Evolutionary conservation across 1,140 invertebrate species (phyloP), one percentile per base, ranked within the genome.

Genomic region (Sarcophaga bullata): DNA sequence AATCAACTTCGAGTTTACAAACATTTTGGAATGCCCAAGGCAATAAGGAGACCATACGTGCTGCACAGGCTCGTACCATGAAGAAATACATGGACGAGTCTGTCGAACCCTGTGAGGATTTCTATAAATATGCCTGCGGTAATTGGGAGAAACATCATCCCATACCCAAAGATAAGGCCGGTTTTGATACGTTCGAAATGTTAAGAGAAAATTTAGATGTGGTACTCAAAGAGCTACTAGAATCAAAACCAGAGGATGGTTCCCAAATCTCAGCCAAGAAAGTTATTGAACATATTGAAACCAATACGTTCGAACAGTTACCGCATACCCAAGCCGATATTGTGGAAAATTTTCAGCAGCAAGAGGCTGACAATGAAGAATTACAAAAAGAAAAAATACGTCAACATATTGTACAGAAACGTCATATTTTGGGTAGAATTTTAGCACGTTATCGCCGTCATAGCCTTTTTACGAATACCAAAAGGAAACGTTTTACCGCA

Each of bases 111-210:
- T 99, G 97, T 88, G 91, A 95, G 4, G 96, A 99, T 89, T 98
- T 98, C 89, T 98, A 97, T 89, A 93, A 96, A 86, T 98, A 95
- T 86, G 94, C 96, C 0, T 98, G 97, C 88, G 96, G 96, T 15
- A 95, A 96, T 84, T 97, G 96, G 96, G 93, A 94, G 47, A 92
- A 93, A 47, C 91, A 93, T 68, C 96, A 97, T 91, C 95, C 95
- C 0, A 97, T 98, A 84, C 97, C 97, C 6, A 94, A 94, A 84
- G 96, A 96, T 86, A 95, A 95, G 89, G 93, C 94, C 37, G 94
- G 94, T 80, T 96, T 94, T 84, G 95, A 96, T 86, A 96, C 95
- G 0, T 96, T 96, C 88, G 95, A 96, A 90, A 95, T 95, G 90
- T 90, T 96, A 49, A 91, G 95, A 80, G 95, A 96, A 90, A 95